phyloP scores from a whole-genome alignment of 2,888 invertebrate genomes.

The Drosophila heteroneura region DNA sequence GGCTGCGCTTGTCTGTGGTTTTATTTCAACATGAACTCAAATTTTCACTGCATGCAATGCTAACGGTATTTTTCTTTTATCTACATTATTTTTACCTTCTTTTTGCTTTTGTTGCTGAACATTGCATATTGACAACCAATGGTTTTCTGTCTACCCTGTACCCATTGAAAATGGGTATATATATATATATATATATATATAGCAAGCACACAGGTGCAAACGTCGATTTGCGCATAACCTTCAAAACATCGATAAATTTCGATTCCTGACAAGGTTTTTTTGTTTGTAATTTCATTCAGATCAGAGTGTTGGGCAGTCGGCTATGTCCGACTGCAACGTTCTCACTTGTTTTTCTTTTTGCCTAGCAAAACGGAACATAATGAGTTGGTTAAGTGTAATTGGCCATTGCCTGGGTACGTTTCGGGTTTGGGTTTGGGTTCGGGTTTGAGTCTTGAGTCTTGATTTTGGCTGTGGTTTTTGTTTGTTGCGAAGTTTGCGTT shows the following conservation, averaged over 20 bases:
- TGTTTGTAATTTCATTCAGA: neutral
- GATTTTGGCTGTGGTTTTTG: neutral
- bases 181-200: too few relatives aligned
- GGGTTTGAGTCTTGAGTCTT: neutral
- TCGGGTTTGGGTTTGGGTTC: conserved; percentile 18
- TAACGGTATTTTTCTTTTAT: conserved; percentile 32
- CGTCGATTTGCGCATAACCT: neutral
- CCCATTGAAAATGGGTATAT: neutral
- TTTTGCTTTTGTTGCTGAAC: conserved; percentile 12
- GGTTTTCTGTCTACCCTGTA: conserved; percentile 11
- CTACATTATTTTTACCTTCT: conserved; percentile 14
- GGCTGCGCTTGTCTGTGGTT: conserved; percentile 24
- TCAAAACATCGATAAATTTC: neutral
- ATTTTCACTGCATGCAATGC: conserved; percentile 61
- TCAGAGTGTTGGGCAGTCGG: neutral
- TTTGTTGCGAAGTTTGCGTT: conserved; percentile 3
- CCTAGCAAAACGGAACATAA: conserved; percentile 66
- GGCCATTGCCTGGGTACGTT: conserved; percentile 53
- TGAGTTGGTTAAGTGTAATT: conserved; percentile 78
- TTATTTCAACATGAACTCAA: conserved; percentile 54
- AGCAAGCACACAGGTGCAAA: neutral
- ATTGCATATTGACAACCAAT: conserved; percentile 56
- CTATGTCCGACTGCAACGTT: neutral
- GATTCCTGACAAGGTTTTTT: neutral
- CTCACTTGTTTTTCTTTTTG: conserved; percentile 3